Base-by-base conservation (phyloP, 2,888 invertebrate species). In the Lasioglossum vierecki region DNA sequence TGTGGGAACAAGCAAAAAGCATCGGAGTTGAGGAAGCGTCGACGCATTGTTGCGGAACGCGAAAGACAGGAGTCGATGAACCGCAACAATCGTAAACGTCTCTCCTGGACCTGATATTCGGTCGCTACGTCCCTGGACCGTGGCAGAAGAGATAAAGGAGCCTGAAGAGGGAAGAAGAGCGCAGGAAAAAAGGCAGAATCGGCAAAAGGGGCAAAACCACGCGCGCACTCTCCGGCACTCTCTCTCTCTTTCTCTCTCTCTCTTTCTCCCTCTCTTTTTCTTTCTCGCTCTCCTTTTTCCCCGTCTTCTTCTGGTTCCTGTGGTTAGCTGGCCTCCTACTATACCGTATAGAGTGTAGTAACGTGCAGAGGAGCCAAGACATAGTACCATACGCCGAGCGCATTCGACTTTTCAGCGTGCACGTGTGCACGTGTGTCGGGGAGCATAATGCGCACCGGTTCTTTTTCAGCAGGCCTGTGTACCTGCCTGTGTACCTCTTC, bases 131-230 rank as follows among this genome's bases (percentile, higher is more conserved):
- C 89, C 90, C 90, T 90, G 90, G 86, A 74, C 81, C 85, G 76
- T 74, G 75, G 76, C 80, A 89, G 86, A 89, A 49, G 70, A 88
- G 86, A 89, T 85, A 84, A 89, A 86, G 88, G 85, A 79, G 39
- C 87, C 80, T 85, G 88, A 87, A 78, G 87, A 83, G 88, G 66
- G 78, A 84, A 83, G 86, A 81, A 85, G 83, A 85, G 86, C 77
- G 80, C 53, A 87, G 84, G 76, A 84, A 82, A 86, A 91, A 88
- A 84, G 83, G 85, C 76, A 80, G 88, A 89, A 85, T 86, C 87
- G 85, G 91, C 89, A 91, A 90, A 92, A 91, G 92, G 89, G 90
- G 88, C 89, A 91, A 92, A 91, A 92, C 90, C 88, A 75, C 84
- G 82, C 70, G 71, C 83, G 9, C 78, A 77, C 77, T 57, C 46